phyloP scores from a whole-genome alignment of 2,113 vertebrate species.

The Atrichornis clamosus region DNA sequence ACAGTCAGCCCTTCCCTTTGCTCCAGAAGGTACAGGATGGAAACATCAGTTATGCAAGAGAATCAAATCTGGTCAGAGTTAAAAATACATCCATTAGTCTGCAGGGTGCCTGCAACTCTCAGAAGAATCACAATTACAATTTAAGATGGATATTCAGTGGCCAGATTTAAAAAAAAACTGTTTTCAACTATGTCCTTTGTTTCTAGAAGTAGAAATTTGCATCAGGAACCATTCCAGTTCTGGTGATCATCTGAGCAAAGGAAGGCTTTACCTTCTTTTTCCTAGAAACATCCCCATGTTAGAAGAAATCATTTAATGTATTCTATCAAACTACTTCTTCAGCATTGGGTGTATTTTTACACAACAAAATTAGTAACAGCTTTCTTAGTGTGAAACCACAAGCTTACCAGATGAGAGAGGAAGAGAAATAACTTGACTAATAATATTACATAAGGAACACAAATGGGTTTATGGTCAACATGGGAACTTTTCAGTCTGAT shows the following conservation, averaged over 20 bases:
- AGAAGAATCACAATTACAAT: not conserved
- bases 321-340: not conserved
- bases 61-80: slow-evolving; percentile 19
- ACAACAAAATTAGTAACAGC: slow-evolving; percentile 6
- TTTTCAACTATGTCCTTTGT: not conserved
- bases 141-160: not conserved
- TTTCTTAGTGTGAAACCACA: slow-evolving; percentile 30
- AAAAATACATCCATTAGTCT: not conserved
- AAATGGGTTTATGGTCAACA: not conserved
- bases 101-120: not conserved
- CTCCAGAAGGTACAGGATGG: not conserved
- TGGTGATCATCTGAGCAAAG: not conserved
- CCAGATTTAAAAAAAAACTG: not conserved
- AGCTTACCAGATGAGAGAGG: not conserved
- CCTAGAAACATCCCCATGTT: not conserved
- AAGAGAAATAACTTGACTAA: slow-evolving; percentile 16
- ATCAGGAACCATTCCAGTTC: not conserved
- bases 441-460: not conserved
- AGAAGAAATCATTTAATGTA: not conserved
- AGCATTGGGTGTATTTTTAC: not conserved
- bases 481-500: not conserved
- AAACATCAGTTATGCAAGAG: slow-evolving; percentile 18
- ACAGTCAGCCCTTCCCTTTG: not conserved
- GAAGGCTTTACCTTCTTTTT: not conserved
- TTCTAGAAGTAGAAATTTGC: not conserved